Percentiles rank a stretch among this genome's conserved stretches.
phyloP scores from a whole-genome alignment of 2,113 vertebrate species.

The Micronycteris hirsuta region DNA sequence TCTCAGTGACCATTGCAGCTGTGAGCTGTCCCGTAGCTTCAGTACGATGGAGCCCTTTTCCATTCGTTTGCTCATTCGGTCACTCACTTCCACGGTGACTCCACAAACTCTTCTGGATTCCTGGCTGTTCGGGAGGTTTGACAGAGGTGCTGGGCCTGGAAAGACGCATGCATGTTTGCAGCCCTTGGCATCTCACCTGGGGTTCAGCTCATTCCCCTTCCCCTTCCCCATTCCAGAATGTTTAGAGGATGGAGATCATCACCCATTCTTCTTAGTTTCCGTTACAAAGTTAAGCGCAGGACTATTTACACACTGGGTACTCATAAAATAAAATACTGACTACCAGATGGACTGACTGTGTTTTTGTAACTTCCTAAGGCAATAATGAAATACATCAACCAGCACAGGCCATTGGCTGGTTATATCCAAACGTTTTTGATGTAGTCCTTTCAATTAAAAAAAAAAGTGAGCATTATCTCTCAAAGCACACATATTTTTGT shows the following conservation, averaged over 20 bases:
- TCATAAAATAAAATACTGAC: not conserved
- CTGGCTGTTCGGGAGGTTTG: not conserved
- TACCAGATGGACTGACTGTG: not conserved
- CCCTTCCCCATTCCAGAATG: not conserved
- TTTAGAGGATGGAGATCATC: not conserved
- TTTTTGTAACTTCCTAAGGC: not conserved
- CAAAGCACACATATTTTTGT: not conserved
- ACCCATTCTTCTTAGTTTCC: not conserved
- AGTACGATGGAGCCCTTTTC: not conserved
- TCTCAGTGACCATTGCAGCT: not conserved
- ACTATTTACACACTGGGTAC: not conserved
- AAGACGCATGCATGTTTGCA: accelerated
- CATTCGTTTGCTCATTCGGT: not conserved
- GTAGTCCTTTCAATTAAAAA: not conserved
- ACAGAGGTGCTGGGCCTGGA: not conserved
- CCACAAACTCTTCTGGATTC: not conserved
- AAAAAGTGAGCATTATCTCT: not conserved
- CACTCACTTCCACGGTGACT: not conserved
- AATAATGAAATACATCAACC: not conserved
- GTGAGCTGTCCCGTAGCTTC: not conserved
- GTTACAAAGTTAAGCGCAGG: not conserved
- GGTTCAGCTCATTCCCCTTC: not conserved
- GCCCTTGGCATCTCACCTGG: not conserved
- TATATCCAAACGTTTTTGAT: not conserved
- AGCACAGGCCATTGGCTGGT: not conserved